Conservation (phyloP, 1,140 invertebrate species). For the Venustaconcha ellipsiformis region DNA sequence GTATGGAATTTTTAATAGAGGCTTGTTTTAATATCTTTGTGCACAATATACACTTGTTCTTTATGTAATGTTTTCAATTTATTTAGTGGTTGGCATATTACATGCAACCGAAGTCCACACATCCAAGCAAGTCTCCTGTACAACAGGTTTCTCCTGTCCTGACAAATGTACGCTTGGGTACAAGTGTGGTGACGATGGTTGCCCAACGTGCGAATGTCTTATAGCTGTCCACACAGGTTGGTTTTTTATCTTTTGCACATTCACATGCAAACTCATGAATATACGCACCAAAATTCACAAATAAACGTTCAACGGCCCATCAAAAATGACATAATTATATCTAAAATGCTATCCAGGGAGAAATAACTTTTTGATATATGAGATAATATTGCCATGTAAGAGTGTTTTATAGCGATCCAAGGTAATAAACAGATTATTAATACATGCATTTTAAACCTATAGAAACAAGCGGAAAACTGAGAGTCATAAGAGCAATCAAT, state of each 20-base stretch:
- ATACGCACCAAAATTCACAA: not conserved
- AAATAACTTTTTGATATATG: not conserved
- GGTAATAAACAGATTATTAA: no score
- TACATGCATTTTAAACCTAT: no score
- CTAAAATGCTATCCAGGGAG: not conserved
- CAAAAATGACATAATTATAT: no score
- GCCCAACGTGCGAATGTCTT: conserved; percentile 42
- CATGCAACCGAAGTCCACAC: conserved; percentile 31
- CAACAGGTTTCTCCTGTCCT: conserved; percentile 34
- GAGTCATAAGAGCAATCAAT: not conserved
- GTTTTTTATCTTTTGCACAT: not conserved
- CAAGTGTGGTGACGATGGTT: conserved; percentile 43
- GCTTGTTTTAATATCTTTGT: no score
- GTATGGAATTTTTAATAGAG: no score
- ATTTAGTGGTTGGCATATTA: conserved; percentile 35
- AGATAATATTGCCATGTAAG: conserved; percentile 1
- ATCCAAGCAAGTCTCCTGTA: conserved; percentile 32
- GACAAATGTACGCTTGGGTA: conserved; percentile 39
- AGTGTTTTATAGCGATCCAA: not conserved
- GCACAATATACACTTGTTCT: no score
- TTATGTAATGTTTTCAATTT: not conserved
- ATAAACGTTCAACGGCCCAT: not conserved
- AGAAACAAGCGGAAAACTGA: no score
- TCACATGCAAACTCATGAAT: not conserved
- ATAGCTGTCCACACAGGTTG: conserved; percentile 26